phyloP scores from a whole-genome alignment of 2,113 vertebrate species.

The Limnothrissa miodon region DNA sequence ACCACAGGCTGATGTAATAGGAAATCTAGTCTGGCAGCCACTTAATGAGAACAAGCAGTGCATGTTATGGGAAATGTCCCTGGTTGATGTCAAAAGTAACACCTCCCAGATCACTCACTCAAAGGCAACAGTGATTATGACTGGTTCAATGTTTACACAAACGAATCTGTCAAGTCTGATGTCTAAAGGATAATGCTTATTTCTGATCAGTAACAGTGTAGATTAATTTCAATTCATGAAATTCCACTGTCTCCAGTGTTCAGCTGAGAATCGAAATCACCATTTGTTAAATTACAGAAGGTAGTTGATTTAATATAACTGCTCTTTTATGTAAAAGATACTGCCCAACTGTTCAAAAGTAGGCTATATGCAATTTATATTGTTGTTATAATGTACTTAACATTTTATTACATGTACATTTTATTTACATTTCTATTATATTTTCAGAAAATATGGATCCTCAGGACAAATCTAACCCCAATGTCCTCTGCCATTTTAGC shows the following conservation, averaged over 20 bases:
- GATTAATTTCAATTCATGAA: background rate
- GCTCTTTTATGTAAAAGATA: background rate
- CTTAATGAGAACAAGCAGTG: slow-evolving; percentile 17
- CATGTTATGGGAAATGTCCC: slow-evolving; percentile 43
- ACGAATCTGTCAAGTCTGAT: too few relatives aligned
- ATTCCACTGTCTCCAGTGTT: background rate
- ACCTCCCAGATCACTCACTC: slow-evolving; percentile 39
- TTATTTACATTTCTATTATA: too few relatives aligned
- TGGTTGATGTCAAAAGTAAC: slow-evolving; percentile 49
- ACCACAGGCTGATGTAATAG: background rate
- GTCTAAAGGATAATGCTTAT: background rate
- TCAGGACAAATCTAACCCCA: slow-evolving; percentile 53
- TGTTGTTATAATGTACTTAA: background rate
- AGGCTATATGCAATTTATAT: background rate
- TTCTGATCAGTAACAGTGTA: background rate
- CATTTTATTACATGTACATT: background rate
- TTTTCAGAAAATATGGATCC: background rate
- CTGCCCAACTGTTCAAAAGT: background rate
- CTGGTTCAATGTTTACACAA: background rate
- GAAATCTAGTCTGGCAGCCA: background rate
- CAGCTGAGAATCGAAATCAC: background rate
- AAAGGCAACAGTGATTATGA: slow-evolving; percentile 32
- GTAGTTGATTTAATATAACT: background rate
- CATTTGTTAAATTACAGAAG: background rate
- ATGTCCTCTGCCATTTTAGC: slow-evolving; percentile 67